Evolutionary conservation across 2,113 vertebrate genomes (phyloP).

Genomic region (Chamaetylas fuelleborni): DNA sequence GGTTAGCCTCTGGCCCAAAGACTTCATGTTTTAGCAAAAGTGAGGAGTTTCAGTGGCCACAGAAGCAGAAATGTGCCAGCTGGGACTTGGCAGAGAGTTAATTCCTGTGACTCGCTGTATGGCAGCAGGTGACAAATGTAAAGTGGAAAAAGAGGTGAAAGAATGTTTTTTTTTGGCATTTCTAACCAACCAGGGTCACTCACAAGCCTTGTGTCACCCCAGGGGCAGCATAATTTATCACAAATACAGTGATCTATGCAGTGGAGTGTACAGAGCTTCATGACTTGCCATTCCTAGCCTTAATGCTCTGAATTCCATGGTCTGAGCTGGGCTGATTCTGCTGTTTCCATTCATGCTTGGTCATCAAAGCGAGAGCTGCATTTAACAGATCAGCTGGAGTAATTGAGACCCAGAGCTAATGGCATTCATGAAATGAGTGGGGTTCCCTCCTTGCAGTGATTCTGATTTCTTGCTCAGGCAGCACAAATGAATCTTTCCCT

Average conservation of each 20-base stretch:
- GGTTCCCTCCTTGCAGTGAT: neutral
- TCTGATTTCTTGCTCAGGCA: neutral
- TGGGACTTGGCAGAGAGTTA: neutral
- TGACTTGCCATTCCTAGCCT: neutral
- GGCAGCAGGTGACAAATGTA: neutral
- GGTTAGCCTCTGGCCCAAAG: neutral
- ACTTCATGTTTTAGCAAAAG: neutral
- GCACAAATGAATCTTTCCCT: neutral
- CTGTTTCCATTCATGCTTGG: neutral
- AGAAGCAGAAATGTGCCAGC: neutral
- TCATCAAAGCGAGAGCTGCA: neutral
- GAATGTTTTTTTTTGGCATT: neutral
- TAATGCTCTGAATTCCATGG: neutral
- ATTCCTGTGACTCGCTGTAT: neutral
- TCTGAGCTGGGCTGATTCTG: neutral
- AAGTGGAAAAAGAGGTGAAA: neutral
- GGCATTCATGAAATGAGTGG: neutral
- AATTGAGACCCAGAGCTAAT: neutral
- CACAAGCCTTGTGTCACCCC: neutral
- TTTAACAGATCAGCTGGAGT: neutral
- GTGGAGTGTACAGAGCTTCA: neutral
- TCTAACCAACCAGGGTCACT: neutral
- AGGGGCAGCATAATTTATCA: neutral
- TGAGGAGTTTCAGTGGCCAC: neutral
- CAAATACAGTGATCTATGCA: neutral